Percentiles rank a stretch among this genome's conserved stretches.
Conservation (phyloP, 2,888 invertebrate genomes). For the Patella pellucida region DNA sequence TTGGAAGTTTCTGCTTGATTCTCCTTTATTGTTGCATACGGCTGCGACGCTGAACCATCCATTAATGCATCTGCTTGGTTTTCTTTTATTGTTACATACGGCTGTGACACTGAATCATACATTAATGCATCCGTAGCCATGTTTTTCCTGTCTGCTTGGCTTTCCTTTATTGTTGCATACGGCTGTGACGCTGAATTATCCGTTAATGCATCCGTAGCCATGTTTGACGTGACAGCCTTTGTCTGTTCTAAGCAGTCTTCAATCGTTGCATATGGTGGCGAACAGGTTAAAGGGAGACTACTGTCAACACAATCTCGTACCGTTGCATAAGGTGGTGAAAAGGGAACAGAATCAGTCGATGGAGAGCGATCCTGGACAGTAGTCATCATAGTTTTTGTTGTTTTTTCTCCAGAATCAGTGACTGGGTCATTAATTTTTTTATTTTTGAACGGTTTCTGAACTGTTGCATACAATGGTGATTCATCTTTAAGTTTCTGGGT, state of each 20-base stretch:
- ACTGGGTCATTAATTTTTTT: background rate
- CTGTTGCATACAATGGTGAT: background rate
- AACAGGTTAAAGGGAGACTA: background rate
- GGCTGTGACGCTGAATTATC: no score
- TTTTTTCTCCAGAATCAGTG: background rate
- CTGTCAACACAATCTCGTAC: background rate
- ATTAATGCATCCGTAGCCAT: no score
- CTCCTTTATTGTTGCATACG: no score
- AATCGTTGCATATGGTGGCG: background rate
- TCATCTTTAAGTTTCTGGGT: background rate
- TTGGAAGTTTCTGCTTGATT: no score
- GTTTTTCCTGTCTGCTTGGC: background rate
- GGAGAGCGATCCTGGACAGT: background rate
- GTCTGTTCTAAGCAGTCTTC: background rate
- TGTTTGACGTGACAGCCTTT: background rate
- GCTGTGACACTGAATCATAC: no score
- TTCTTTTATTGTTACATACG: no score
- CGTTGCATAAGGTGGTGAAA: conserved; percentile 3
- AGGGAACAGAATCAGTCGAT: background rate
- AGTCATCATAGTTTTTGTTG: background rate
- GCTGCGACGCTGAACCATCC: no score
- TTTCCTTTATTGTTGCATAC: background rate
- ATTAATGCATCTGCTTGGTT: no score
- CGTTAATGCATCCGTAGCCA: no score
- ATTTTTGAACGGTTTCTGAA: background rate